These are phyloP conservation scores for Lasioglossum vierecki DNA, from an alignment of 2,888 invertebrate species.

Conservation along the genomic window DNA sequence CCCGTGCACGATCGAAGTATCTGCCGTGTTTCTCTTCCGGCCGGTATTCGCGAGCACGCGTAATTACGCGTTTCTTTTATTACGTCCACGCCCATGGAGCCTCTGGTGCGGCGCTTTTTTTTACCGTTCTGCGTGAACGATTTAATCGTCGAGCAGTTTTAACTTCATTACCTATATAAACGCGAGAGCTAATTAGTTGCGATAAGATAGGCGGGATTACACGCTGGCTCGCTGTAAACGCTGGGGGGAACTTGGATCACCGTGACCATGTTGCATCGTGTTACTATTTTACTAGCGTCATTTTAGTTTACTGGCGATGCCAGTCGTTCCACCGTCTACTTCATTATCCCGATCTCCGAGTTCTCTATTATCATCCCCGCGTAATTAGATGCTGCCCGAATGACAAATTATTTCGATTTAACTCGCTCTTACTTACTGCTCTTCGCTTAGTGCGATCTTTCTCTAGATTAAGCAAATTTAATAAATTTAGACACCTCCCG, in stretches of 20 bases:
- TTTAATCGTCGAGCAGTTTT: slow-evolving; percentile 1
- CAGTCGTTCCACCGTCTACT: not conserved
- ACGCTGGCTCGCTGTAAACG: not conserved
- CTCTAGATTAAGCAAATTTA: not conserved
- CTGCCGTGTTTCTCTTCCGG: slow-evolving; percentile 26
- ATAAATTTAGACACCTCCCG: too few relatives aligned
- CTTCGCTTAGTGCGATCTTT: not conserved
- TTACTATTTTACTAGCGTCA: slow-evolving; percentile 2
- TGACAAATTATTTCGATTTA: not conserved
- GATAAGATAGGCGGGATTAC: slow-evolving; percentile 26
- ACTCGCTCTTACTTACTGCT: not conserved
- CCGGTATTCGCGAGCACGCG: not conserved
- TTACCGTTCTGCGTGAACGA: not conserved
- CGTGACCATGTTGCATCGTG: slow-evolving; percentile 3
- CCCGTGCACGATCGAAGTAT: not conserved
- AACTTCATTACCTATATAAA: slow-evolving; percentile 18
- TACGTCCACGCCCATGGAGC: slow-evolving; percentile 21
- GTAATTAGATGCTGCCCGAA: not conserved
- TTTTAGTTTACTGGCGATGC: not conserved
- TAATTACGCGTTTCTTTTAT: slow-evolving; percentile 34
- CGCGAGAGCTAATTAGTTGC: slow-evolving; percentile 37
- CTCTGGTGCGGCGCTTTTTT: not conserved
- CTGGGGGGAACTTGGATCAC: not conserved
- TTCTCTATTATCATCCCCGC: not conserved
- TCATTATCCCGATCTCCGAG: not conserved